Evolutionary conservation across 2,113 vertebrate genomes (phyloP), one percentile per base, ranked within the genome.

Genomic region (Uropsilus gracilis): DNA sequence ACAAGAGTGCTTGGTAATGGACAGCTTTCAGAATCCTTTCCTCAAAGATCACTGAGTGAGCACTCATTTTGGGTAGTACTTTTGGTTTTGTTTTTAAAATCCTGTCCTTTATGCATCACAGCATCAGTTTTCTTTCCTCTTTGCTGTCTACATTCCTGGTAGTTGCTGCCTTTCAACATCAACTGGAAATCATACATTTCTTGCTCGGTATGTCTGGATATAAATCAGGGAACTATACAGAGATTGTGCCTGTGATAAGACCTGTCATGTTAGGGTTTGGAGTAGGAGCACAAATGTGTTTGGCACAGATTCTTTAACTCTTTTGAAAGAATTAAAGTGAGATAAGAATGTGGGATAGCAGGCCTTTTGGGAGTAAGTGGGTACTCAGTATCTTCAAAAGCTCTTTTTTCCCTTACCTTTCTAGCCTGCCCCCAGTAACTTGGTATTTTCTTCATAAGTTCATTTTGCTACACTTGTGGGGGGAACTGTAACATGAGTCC

Each of bases 81-180:
- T 94, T 2, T 34, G 0, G 76, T 85, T 95, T 82, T 91, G 10
- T 6, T 75, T 48, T 92, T 53, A 80, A 75, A 37, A 63, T 95
- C 92, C 82, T 92, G 0, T 80, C 44, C n/a, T 64, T 30, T 20
- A 5, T 94, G 71, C n/a, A 0, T 0, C 37, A 66, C 78, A 91
- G 64, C 85, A 42, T 89, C 85, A 96, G 88, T 97, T 94, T 97
- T 95, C 84, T 96, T 97, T 98, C 96, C 94, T 96, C 69, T 90
- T 96, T 95, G 90, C 90, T 95, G 76, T 86, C 76, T 76, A 37
- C 61, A 73, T 98, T 98, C 97, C 96, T 28, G 90, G 95, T 81
- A 96, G 94, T 97, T 96, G 95, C 97, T 94, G 84, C 97, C 97
- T 98, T 94, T 95, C 3, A 0, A 44, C 1, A 28, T 98, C 97